Evolutionary conservation across 2,797 vertebrate species (phyloP).

Genomic region (Channallabes apus): DNA sequence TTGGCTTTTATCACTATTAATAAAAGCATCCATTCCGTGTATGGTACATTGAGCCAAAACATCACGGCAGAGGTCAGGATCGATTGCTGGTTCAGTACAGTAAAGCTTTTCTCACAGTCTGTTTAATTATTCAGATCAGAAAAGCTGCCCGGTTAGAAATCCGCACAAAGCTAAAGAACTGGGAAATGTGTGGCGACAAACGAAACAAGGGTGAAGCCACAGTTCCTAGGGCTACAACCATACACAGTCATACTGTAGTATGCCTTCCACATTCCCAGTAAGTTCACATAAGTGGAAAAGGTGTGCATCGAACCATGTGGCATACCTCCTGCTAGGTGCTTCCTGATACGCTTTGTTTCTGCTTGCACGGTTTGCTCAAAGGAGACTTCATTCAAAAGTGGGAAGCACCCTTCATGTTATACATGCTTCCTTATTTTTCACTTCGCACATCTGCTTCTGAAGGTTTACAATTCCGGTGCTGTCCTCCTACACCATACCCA

Average conservation of each 20-base stretch:
- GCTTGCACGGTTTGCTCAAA: slow-evolving; percentile 21
- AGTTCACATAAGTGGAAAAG: slow-evolving; percentile 1
- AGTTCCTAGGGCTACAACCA: background rate
- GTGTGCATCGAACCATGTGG: slow-evolving; percentile 21
- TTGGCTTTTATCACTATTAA: slow-evolving; percentile 52
- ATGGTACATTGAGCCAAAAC: slow-evolving; percentile 20
- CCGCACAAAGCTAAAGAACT: slow-evolving; percentile 36
- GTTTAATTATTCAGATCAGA: slow-evolving; percentile 75
- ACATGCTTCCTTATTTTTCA: slow-evolving; percentile 23
- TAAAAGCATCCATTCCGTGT: slow-evolving; percentile 36
- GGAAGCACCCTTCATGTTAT: background rate
- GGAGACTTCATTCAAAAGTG: slow-evolving; percentile 29
- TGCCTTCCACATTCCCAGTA: slow-evolving; percentile 3
- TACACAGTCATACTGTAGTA: background rate
- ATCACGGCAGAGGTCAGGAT: slow-evolving; percentile 47
- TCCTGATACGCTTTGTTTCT: slow-evolving; percentile 16
- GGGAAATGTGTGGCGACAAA: slow-evolving; percentile 12
- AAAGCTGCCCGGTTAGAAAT: slow-evolving; percentile 63
- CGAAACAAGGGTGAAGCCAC: background rate
- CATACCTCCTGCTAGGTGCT: slow-evolving; percentile 33
- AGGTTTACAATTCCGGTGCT: background rate
- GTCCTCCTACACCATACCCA: background rate
- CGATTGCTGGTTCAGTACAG: slow-evolving; percentile 64
- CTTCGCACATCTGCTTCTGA: slow-evolving; percentile 29
- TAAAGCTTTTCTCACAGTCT: slow-evolving; percentile 72